Evolutionary conservation across 2,888 invertebrate genomes (phyloP).

Genomic region (Scaptomyza parva): DNA sequence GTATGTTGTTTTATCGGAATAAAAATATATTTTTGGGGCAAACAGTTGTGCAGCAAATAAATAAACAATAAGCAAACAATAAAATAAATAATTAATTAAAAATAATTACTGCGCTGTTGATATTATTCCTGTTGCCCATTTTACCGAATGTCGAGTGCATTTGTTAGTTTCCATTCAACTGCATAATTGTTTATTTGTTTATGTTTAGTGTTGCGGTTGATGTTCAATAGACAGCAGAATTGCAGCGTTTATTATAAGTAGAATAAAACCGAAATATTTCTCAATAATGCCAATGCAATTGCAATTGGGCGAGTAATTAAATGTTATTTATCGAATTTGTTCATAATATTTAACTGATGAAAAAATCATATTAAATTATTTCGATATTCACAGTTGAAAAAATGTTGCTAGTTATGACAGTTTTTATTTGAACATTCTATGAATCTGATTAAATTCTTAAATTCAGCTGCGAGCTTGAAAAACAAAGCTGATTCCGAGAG

Average conservation of each 20-base stretch:
- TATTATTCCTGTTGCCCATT: conserved; percentile 10
- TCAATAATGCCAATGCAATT: neutral
- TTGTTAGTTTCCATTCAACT: conserved; percentile 36
- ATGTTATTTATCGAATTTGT: neutral
- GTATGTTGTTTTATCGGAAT: conserved; percentile 34
- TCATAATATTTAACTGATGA: neutral
- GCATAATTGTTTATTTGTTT: conserved; percentile 51
- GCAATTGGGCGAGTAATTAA: conserved; percentile 7
- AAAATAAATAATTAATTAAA: conserved; percentile 67
- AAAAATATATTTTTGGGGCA: conserved; percentile 36
- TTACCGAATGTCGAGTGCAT: conserved; percentile 9
- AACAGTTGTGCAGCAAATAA: conserved; percentile 21
- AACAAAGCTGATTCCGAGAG: neutral
- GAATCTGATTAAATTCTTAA: neutral
- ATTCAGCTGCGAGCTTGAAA: neutral
- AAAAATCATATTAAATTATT: neutral
- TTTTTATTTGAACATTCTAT: neutral
- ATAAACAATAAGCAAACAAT: too few species aligned
- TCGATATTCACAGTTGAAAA: neutral
- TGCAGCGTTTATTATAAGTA: conserved; percentile 14
- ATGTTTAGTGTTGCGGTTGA: conserved; percentile 19
- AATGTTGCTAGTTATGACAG: neutral
- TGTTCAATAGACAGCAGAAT: conserved; percentile 56
- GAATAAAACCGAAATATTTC: conserved; percentile 12
- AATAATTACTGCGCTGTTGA: conserved; percentile 30